Evolutionary conservation across 2,888 invertebrate genomes (phyloP), one percentile per base, ranked within the genome.

Genomic region (Lasioglossum lativentre): DNA sequence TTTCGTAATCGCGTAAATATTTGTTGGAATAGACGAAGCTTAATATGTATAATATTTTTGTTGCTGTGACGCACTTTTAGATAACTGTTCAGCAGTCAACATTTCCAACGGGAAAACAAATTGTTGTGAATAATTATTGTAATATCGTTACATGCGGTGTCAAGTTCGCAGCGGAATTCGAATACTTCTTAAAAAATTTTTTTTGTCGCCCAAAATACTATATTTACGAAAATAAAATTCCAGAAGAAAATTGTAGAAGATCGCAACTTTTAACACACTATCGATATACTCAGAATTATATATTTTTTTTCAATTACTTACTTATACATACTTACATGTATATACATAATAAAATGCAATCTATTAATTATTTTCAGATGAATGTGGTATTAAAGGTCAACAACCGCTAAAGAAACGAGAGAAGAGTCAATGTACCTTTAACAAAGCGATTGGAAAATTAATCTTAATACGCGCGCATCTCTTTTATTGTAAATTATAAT

Each of bases 181-280:
- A 45, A 34, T 72, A 70, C 71, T 47, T 77, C 68, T 19, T 34
- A 42, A 45, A 45, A 45, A 45, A 59, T 52, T 75, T 12, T n/a
- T 73, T 68, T 34, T 78, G 40, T 47, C 59, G 78, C 83, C 63
- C 47, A 85, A 82, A 87, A 87, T 87, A 87, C 79, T 75, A 47
- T 27, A 56, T 79, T 79, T 79, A 70, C 73, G 78, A 87, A 87
- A 86, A 87, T 84, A 86, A 87, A 86, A 87, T 87, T 87, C 82
- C 84, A 79, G 79, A 78, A 77, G 45, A 47, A 85, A 71, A 40
- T 45, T 59, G 34, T 56, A 47, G 34, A 40, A 72, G 68, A 80
- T 66, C 19, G 40, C 27, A 34, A 68, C 63, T 68, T 34, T 56
- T 38, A 63, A 45, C 38, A 45, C 75, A 68, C 83, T 80, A 71